Conservation (phyloP, 2,888 invertebrate species). For the Spisula solida region DNA sequence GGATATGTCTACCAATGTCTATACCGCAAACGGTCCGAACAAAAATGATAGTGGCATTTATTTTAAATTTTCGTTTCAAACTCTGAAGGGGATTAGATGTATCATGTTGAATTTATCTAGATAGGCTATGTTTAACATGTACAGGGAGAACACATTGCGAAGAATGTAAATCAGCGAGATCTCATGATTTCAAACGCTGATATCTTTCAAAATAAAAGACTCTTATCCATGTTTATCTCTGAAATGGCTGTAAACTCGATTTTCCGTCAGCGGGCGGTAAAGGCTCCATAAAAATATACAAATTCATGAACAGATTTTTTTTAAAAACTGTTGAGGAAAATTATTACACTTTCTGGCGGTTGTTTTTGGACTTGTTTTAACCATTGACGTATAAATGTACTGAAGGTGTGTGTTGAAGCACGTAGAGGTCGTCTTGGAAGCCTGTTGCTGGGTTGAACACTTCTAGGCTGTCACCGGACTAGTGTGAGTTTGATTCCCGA, state of each 20-base stretch:
- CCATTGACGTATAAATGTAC: no score
- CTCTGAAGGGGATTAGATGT: slow-evolving; percentile 7
- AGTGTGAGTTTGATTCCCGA: background rate
- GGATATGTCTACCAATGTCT: slow-evolving; percentile 1
- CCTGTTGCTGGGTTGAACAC: no score
- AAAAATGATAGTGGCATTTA: slow-evolving; percentile 2
- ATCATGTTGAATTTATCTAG: slow-evolving; percentile 42
- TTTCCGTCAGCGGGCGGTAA: slow-evolving; percentile 52
- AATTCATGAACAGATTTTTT: slow-evolving; percentile 19
- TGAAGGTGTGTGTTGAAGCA: no score
- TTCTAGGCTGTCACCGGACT: no score
- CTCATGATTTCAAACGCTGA: slow-evolving; percentile 55
- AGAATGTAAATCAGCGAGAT: slow-evolving; percentile 48
- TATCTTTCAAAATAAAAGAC: slow-evolving; percentile 61
- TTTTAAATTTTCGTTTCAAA: background rate
- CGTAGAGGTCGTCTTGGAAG: no score
- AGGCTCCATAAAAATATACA: slow-evolving; percentile 24
- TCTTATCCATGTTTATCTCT: slow-evolving; percentile 61
- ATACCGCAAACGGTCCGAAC: background rate
- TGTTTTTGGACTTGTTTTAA: no score
- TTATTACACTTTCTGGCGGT: background rate
- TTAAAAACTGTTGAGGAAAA: background rate
- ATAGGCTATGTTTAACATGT: slow-evolving; percentile 43
- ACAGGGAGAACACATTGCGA: slow-evolving; percentile 36
- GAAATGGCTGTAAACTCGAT: slow-evolving; percentile 63